Conservation (phyloP, 1,140 invertebrate genomes). For the Temnothorax longispinosus region DNA sequence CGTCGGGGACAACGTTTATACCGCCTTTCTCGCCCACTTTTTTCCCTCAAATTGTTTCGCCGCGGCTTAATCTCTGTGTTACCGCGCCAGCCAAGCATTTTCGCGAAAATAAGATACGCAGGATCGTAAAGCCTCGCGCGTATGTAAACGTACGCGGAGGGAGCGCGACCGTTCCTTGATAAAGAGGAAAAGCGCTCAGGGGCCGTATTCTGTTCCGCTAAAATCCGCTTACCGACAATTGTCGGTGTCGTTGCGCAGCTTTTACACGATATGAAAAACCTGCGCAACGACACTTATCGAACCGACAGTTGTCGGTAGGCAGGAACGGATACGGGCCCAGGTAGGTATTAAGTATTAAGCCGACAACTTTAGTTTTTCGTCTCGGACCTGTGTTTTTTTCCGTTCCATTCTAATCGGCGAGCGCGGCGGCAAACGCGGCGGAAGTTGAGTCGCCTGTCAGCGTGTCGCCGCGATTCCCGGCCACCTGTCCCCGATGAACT, state of each 20-base stretch:
- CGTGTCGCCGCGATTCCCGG: conserved; percentile 57
- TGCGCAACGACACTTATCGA: no score
- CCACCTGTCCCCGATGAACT: conserved; percentile 74
- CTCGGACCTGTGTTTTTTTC: background rate
- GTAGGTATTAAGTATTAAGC: background rate
- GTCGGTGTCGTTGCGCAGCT: no score
- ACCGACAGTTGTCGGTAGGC: no score
- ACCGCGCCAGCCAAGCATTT: background rate
- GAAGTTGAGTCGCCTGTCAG: conserved; percentile 16
- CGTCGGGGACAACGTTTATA: conserved; percentile 53
- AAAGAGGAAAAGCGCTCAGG: background rate
- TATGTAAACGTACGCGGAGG: background rate
- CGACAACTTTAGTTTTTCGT: background rate
- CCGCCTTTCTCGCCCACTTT: conserved; percentile 29
- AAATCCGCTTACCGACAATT: no score
- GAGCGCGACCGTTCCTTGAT: background rate
- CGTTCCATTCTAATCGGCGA: conserved; percentile 10
- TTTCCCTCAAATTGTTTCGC: conserved; percentile 50
- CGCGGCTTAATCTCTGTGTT: conserved; percentile 18
- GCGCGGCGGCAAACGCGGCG: conserved; percentile 3
- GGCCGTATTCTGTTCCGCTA: no score
- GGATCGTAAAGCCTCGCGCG: background rate
- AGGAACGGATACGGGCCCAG: no score
- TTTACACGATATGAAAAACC: no score
- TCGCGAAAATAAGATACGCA: background rate